These are phyloP conservation scores for Serilophus lunatus DNA, from an alignment of 2,113 vertebrate genomes.

Conservation along the genomic window DNA sequence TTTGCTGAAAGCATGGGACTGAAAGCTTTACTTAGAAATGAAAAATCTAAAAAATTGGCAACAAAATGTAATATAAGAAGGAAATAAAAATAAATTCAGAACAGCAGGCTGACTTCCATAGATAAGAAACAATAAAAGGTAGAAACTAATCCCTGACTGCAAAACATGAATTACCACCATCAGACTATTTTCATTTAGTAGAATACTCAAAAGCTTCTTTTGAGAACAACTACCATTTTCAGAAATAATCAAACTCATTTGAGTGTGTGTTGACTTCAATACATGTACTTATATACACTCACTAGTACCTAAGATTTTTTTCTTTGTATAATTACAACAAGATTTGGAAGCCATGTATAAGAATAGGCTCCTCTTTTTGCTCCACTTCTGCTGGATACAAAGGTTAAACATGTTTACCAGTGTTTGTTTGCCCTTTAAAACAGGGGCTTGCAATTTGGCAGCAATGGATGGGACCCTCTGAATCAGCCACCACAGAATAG, in stretches of 20 bases:
- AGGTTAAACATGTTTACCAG: no score
- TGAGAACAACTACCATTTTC: background rate
- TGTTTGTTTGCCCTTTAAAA: no score
- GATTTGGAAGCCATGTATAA: background rate
- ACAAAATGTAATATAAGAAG: conserved; percentile 10
- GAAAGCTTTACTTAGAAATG: conserved; percentile 45
- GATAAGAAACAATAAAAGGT: conserved; percentile 5
- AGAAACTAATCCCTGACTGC: background rate
- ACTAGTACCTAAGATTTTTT: background rate
- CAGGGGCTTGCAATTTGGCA: no score
- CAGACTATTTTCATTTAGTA: background rate
- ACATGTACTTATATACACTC: background rate
- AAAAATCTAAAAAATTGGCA: conserved; percentile 32
- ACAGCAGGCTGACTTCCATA: background rate
- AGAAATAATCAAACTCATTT: background rate
- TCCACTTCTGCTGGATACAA: background rate
- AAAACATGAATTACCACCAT: background rate
- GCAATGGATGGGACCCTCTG: no score
- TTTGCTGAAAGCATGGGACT: conserved; percentile 23
- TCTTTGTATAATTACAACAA: background rate
- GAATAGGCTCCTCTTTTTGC: background rate
- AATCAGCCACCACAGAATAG: no score
- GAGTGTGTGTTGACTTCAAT: background rate
- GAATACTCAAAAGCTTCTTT: background rate
- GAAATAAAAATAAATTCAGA: conserved; percentile 29